These are phyloP conservation scores for Leptinotarsa haldemani DNA, from an alignment of 2,888 invertebrate genomes.

Conservation along the genomic window DNA sequence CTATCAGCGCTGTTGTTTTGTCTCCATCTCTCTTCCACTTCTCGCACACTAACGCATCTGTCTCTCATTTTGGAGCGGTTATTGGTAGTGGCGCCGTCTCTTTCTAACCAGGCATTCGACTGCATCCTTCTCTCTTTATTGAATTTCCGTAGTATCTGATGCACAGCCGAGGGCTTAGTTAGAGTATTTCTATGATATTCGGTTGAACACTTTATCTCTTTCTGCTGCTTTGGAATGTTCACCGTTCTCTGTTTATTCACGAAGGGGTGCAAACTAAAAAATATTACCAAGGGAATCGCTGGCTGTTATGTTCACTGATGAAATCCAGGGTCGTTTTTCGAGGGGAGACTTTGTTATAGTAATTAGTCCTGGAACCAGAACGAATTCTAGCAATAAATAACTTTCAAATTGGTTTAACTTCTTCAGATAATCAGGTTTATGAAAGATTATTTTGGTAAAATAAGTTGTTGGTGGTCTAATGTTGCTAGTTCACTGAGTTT, in stretches of 20 bases:
- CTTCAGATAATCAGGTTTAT: neutral
- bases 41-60: constrained; percentile 18
- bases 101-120: constrained; percentile 25
- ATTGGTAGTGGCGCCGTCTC: constrained; percentile 40
- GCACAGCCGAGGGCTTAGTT: constrained; percentile 37
- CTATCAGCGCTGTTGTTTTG: constrained; percentile 48
- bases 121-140: constrained; percentile 29
- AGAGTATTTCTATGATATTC: constrained; percentile 44
- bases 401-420: neutral
- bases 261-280: constrained; percentile 56
- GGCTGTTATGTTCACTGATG: constrained; percentile 48
- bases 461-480: constrained; percentile 8
- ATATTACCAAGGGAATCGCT: constrained; percentile 52
- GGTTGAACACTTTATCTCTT: constrained; percentile 33
- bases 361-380: constrained; percentile 26
- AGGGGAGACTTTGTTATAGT: constrained; percentile 46
- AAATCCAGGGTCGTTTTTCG: constrained; percentile 40
- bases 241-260: constrained; percentile 40
- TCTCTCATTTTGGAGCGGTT: constrained; percentile 43
- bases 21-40: constrained; percentile 37
- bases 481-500: neutral
- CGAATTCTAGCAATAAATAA: constrained; percentile 29
- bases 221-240: constrained; percentile 32
- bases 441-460: neutral
- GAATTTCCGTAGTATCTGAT: constrained; percentile 42